These are phyloP conservation scores for Amblyjoppa fuscipennis DNA, from an alignment of 2,888 invertebrate species.

Conservation along the genomic window DNA sequence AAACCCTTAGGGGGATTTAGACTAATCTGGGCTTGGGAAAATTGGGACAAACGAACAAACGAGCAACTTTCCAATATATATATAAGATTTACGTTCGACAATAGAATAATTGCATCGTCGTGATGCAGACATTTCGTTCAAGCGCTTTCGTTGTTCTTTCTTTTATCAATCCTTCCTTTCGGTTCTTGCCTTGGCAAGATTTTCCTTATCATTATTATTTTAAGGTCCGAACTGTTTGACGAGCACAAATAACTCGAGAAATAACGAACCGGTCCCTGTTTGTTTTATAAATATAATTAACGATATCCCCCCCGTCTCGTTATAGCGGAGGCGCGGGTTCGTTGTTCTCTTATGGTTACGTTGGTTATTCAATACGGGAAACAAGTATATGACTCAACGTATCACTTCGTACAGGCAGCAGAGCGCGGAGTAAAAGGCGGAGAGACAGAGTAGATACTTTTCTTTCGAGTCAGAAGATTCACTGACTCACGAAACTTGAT, in stretches of 20 bases:
- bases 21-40: too few relatives aligned
- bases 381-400: conserved; percentile 47
- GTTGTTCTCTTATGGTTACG: conserved; percentile 39
- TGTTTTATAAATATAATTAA: conserved; percentile 51
- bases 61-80: not conserved
- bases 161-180: not conserved
- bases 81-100: not conserved
- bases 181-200: not conserved
- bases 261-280: conserved; percentile 7
- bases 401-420: conserved; percentile 33
- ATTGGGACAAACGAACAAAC: too few relatives aligned
- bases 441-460: conserved; percentile 27
- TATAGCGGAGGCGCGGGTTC: conserved; percentile 4
- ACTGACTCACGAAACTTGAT: conserved; percentile 42
- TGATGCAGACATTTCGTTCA: not conserved
- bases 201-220: not conserved
- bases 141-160: not conserved
- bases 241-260: conserved; percentile 17
- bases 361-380: conserved; percentile 57
- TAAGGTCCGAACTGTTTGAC: conserved; percentile 14
- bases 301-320: conserved; percentile 34
- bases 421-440: conserved; percentile 19
- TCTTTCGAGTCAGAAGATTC: conserved; percentile 10
- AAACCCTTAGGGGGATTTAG: too few relatives aligned
- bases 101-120: not conserved